Conservation (phyloP, 2,888 invertebrate genomes). For the Euphydryas editha region DNA sequence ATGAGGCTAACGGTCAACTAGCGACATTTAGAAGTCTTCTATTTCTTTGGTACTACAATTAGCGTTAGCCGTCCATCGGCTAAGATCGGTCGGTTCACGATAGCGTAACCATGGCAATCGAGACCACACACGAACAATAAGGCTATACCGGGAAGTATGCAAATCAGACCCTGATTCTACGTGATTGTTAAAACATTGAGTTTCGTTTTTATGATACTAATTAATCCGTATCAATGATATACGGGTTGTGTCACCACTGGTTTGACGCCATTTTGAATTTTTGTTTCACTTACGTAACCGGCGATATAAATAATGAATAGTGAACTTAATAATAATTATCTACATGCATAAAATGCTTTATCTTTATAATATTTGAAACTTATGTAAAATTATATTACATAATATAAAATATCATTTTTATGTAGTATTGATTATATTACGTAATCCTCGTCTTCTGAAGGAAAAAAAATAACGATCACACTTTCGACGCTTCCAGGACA, state of each 20-base stretch:
- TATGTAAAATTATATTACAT: no score
- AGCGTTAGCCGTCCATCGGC: constrained; percentile 77
- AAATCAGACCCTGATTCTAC: constrained; percentile 43
- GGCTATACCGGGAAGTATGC: constrained; percentile 51
- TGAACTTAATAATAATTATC: no score
- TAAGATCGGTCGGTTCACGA: constrained; percentile 55
- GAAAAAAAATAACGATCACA: not conserved
- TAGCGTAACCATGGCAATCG: constrained; percentile 69
- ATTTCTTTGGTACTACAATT: constrained; percentile 68
- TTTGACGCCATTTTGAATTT: constrained; percentile 19
- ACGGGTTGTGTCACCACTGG: constrained; percentile 13
- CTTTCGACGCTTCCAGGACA: not conserved
- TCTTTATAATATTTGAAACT: no score
- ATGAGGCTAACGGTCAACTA: constrained; percentile 55
- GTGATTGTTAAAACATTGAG: constrained; percentile 60
- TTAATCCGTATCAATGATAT: constrained; percentile 48
- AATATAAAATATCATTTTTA: no score
- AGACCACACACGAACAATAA: constrained; percentile 78
- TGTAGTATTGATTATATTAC: no score
- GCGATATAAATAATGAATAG: constrained; percentile 22
- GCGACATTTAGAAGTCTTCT: constrained; percentile 66
- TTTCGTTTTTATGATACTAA: constrained; percentile 61
- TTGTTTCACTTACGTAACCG: constrained; percentile 20
- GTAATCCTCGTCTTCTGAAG: no score
- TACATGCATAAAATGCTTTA: no score